phyloP scores from a whole-genome alignment of 2,888 invertebrate species.

The Brenthis ino region DNA sequence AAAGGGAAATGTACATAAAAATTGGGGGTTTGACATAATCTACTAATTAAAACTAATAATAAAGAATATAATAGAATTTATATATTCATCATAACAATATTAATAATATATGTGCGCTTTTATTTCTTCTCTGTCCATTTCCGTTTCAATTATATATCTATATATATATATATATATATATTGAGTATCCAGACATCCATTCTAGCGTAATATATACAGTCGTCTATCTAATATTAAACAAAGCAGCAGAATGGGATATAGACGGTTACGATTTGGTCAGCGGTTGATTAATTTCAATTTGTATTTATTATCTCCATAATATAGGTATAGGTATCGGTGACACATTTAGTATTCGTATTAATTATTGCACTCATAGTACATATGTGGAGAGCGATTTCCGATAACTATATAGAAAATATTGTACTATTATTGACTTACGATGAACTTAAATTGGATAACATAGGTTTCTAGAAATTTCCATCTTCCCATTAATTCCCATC shows the following conservation, averaged over 20 bases:
- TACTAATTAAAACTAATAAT: no score
- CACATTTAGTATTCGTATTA: slow-evolving; percentile 16
- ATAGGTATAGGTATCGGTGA: slow-evolving; percentile 9
- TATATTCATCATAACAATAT: no score
- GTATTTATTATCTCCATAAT: slow-evolving; percentile 26
- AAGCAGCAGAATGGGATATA: slow-evolving; percentile 30
- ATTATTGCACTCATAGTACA: neutral
- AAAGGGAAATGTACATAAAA: neutral
- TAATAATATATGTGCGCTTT: no score
- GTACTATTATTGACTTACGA: no score
- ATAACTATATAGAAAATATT: neutral
- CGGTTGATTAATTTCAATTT: slow-evolving; percentile 40
- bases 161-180: neutral
- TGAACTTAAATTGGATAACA: no score
- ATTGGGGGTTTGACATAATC: no score
- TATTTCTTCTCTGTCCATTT: no score
- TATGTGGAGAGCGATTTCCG: neutral
- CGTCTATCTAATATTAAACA: slow-evolving; percentile 18
- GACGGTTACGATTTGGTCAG: slow-evolving; percentile 33
- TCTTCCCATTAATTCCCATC: no score
- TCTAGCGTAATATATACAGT: neutral
- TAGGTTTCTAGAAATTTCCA: no score
- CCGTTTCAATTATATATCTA: neutral
- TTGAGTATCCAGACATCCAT: neutral
- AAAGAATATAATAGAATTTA: no score